Conservation (phyloP, 2,113 vertebrate species). For the Pygoscelis adeliae region DNA sequence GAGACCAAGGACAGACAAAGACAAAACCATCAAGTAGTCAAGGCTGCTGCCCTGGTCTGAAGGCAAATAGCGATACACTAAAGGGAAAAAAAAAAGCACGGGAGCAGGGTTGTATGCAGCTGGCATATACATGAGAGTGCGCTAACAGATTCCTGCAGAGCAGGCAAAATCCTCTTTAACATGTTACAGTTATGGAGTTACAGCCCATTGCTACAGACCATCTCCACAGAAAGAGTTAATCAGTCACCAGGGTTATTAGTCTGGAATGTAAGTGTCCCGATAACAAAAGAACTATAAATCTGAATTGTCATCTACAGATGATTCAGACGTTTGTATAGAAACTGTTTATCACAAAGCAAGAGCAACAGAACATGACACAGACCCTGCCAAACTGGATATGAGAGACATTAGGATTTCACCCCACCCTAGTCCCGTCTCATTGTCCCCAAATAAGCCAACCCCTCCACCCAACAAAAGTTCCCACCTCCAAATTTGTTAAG, state of each 20-base stretch:
- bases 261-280: conserved; percentile 17
- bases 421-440: not conserved
- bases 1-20: not conserved
- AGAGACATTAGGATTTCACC: not conserved
- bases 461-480: not conserved
- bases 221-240: conserved; percentile 30
- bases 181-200: not conserved
- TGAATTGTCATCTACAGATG: conserved; percentile 52
- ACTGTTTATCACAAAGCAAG: conserved; percentile 33
- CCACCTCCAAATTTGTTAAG: not conserved
- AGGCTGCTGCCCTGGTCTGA: not conserved
- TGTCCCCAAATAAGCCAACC: not conserved
- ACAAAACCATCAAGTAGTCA: not conserved
- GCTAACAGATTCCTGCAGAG: not conserved
- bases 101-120: not conserved
- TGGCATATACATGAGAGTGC: not conserved
- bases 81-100: not conserved
- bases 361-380: conserved; percentile 38
- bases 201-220: not conserved
- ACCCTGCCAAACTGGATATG: conserved; percentile 50
- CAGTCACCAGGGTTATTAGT: conserved; percentile 6
- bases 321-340: conserved; percentile 42
- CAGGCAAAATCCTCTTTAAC: not conserved
- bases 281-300: conserved; percentile 55
- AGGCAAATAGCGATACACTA: not conserved